These are phyloP conservation scores for Cylas formicarius DNA, from an alignment of 1,140 invertebrate species.

Conservation along the genomic window DNA sequence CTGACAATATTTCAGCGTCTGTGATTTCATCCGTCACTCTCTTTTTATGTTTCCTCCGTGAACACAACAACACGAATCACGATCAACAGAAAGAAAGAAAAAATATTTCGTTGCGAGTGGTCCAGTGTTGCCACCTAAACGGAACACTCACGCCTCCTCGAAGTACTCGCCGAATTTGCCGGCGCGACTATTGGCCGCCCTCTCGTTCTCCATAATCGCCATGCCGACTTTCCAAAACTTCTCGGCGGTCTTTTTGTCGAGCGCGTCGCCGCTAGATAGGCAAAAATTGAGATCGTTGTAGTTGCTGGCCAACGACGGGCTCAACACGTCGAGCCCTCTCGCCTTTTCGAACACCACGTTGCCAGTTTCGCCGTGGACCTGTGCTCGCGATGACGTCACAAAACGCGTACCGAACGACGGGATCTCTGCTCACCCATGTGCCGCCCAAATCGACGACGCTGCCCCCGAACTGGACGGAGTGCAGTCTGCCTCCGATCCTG, in stretches of 20 bases:
- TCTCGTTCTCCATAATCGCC: constrained; percentile 10
- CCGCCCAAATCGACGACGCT: constrained; percentile 66
- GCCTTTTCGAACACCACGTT: constrained; percentile 63
- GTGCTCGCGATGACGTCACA: no score
- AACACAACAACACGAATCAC: no score
- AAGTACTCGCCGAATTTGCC: constrained; percentile 32
- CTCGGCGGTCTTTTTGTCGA: constrained; percentile 35
- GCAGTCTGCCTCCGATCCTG: constrained; percentile 64
- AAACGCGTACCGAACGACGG: no score
- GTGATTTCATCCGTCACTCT: no score
- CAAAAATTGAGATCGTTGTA: constrained; percentile 26
- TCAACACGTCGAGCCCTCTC: constrained; percentile 48
- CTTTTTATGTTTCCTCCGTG: no score
- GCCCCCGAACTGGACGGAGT: constrained; percentile 52
- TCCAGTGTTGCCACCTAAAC: no score
- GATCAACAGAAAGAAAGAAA: no score
- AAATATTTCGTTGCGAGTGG: no score
- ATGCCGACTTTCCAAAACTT: no score
- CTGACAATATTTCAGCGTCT: no score
- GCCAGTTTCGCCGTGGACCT: constrained; percentile 71
- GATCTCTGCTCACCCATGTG: constrained; percentile 45
- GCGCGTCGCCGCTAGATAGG: constrained; percentile 31
- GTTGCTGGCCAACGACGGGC: constrained; percentile 27
- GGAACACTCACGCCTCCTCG: constrained; percentile 21
- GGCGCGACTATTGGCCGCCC: constrained; percentile 7